These are phyloP conservation scores for Sarcophaga bullata DNA, from an alignment of 1,140 invertebrate species.

Conservation along the genomic window DNA sequence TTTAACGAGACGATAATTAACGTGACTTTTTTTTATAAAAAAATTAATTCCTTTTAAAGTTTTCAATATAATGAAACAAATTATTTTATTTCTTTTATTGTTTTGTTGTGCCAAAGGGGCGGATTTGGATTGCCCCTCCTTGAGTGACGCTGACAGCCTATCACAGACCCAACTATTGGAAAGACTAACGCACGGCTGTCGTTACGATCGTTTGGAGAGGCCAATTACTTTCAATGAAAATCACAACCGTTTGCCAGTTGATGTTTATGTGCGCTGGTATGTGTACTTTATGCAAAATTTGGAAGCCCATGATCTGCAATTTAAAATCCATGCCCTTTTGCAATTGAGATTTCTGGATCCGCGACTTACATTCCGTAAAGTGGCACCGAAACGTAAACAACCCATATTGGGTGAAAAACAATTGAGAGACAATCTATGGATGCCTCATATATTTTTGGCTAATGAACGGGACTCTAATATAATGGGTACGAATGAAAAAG, in stretches of 20 bases:
- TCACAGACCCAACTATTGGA: constrained; percentile 79
- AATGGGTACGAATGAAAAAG: constrained; percentile 76
- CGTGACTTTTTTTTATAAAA: neutral
- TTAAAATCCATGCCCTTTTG: constrained; percentile 82
- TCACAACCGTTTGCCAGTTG: constrained; percentile 67
- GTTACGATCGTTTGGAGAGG: constrained; percentile 78
- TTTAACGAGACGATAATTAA: neutral
- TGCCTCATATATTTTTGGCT: constrained; percentile 81
- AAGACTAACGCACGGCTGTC: constrained; percentile 76
- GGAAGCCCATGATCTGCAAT: constrained; percentile 83
- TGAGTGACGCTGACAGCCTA: constrained; percentile 69
- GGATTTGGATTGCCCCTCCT: constrained; percentile 68
- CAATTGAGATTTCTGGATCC: constrained; percentile 80
- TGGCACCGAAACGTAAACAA: constrained; percentile 72
- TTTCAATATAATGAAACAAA: neutral
- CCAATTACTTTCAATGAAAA: constrained; percentile 68
- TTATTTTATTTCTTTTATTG: neutral
- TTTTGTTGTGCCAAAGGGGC: neutral
- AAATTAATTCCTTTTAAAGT: too few species aligned
- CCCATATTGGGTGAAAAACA: constrained; percentile 78
- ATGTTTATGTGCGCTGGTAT: constrained; percentile 75
- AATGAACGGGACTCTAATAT: constrained; percentile 80
- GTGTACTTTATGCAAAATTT: constrained; percentile 82
- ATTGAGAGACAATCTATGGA: constrained; percentile 79
- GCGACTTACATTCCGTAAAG: constrained; percentile 73